phyloP scores from a whole-genome alignment of 2,113 vertebrate species.

The Tricholaema leucomelas region DNA sequence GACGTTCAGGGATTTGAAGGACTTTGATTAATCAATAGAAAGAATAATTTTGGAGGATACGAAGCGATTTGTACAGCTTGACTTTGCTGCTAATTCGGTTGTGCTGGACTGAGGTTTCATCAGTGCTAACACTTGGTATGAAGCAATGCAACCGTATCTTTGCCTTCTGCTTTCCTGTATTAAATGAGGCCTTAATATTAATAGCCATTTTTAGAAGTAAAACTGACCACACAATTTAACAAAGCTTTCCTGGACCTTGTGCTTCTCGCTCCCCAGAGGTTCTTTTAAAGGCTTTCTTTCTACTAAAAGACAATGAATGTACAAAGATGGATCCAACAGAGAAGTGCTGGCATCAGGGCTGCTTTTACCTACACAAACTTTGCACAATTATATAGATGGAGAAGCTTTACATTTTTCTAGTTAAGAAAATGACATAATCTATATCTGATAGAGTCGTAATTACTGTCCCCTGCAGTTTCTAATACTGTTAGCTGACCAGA shows the following conservation, averaged over 20 bases:
- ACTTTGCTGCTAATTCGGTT: neutral
- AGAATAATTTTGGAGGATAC: neutral
- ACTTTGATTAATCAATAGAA: constrained; percentile 37
- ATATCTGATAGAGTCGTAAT: neutral
- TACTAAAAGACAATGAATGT: neutral
- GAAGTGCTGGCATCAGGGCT: neutral
- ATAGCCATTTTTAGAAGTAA: neutral
- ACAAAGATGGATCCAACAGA: neutral
- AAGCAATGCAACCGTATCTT: neutral
- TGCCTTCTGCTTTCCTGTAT: neutral
- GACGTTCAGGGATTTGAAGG: neutral
- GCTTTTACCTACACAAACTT: neutral
- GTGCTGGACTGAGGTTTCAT: neutral
- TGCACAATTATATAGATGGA: neutral
- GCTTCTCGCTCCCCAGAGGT: too few species aligned
- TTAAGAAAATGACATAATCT: neutral
- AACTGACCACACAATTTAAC: neutral
- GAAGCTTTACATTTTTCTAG: neutral
- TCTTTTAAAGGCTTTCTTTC: neutral
- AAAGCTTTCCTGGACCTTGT: neutral
- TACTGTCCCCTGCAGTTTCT: neutral
- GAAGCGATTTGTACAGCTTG: neutral
- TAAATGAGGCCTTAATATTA: neutral
- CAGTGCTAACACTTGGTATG: neutral
- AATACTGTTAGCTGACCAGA: neutral